Evolutionary conservation across 2,797 vertebrate species (phyloP).

Genomic region (Hippocampus kuda): DNA sequence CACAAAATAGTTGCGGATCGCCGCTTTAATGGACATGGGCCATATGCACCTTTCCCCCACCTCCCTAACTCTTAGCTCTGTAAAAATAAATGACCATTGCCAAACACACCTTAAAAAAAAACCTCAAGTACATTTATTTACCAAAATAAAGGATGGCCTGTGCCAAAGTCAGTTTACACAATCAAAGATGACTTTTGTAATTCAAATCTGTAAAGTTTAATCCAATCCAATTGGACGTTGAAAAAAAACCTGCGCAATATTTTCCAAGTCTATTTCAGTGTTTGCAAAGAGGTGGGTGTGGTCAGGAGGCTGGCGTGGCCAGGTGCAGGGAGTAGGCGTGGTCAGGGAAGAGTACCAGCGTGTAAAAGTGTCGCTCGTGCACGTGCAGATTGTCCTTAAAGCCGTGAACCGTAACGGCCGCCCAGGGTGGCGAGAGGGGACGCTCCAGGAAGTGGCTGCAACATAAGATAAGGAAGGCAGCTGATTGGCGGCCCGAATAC

Average conservation of each 20-base stretch:
- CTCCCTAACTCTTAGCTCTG: no score
- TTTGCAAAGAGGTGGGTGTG: background rate
- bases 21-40: no score
- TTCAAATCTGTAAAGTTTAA: background rate
- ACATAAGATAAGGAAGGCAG: background rate
- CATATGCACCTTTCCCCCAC: no score
- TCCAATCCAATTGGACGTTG: background rate
- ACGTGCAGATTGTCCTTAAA: constrained; percentile 85
- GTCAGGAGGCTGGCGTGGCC: constrained; percentile 74
- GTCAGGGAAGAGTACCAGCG: constrained; percentile 77
- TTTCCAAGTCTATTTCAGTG: background rate
- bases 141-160: background rate
- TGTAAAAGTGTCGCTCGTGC: constrained; percentile 81
- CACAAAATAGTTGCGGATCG: no score
- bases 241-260: no score
- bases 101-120: background rate
- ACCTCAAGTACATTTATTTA: background rate
- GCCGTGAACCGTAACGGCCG: constrained; percentile 77
- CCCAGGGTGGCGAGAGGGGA: constrained; percentile 67
- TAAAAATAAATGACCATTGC: background rate
- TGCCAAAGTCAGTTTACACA: no score
- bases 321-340: constrained; percentile 80
- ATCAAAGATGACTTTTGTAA: no score
- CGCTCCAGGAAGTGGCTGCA: constrained; percentile 73
- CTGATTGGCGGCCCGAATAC: background rate